Percentiles rank a stretch among this genome's conserved stretches.
Evolutionary conservation across 2,888 invertebrate genomes (phyloP).

Genomic region (Phyto melanocephala): DNA sequence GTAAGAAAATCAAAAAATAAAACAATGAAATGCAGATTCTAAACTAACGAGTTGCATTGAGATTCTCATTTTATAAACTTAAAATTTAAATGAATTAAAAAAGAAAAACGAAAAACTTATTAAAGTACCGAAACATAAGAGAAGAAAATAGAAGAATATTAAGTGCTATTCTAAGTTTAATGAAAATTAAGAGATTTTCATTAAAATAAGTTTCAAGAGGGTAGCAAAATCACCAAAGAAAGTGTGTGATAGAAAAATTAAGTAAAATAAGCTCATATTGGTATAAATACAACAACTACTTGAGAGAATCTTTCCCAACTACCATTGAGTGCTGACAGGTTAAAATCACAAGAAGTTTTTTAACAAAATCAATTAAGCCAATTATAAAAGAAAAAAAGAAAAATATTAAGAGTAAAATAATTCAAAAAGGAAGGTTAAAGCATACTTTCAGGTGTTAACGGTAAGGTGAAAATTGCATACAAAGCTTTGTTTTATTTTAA

Average conservation of each 20-base stretch:
- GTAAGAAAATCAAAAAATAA: background rate
- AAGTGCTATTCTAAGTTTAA: slow-evolving; percentile 60
- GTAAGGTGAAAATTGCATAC: background rate
- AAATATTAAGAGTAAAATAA: background rate
- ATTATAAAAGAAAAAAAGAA: slow-evolving; percentile 38
- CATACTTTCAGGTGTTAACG: slow-evolving; percentile 6
- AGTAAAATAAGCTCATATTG: slow-evolving; percentile 6
- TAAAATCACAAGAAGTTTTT: slow-evolving; percentile 34
- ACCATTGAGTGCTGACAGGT: slow-evolving; percentile 14
- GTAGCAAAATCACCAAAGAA: slow-evolving; percentile 9
- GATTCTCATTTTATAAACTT: slow-evolving; percentile 29
- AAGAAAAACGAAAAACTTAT: slow-evolving; percentile 17
- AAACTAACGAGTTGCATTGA: background rate
- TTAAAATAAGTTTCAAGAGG: slow-evolving; percentile 24
- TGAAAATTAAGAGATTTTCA: slow-evolving; percentile 61
- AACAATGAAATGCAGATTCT: slow-evolving; percentile 1
- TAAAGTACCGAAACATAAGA: slow-evolving; percentile 14
- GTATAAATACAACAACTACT: background rate
- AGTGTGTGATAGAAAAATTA: slow-evolving; percentile 14
- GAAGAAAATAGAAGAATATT: background rate
- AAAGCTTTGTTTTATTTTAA: background rate
- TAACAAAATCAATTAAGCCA: slow-evolving; percentile 62
- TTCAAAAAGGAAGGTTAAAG: background rate
- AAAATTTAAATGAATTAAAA: slow-evolving; percentile 33
- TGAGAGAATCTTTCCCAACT: slow-evolving; percentile 38